phyloP scores from a whole-genome alignment of 2,888 invertebrate genomes.

The Calliphora vomitoria region DNA sequence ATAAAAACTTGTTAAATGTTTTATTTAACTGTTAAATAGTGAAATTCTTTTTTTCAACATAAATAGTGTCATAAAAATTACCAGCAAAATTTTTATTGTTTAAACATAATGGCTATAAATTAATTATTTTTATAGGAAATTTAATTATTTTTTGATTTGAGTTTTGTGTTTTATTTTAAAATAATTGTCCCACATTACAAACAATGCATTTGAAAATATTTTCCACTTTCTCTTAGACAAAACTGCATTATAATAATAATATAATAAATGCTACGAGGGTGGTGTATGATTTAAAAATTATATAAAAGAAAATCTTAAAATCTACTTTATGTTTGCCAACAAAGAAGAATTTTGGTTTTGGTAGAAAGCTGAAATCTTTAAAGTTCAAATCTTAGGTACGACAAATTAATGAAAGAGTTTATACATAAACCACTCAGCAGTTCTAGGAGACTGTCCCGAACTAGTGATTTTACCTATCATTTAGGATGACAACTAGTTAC shows the following conservation, averaged over 20 bases:
- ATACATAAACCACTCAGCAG: too few relatives aligned
- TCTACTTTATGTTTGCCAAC: too few relatives aligned
- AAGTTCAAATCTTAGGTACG: too few relatives aligned
- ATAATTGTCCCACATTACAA: background rate
- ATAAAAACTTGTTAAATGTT: constrained; percentile 4
- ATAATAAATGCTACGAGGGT: background rate
- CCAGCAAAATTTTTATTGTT: background rate
- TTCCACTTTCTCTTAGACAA: background rate
- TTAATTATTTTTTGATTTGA: background rate
- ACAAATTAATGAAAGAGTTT: too few relatives aligned
- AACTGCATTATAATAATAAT: background rate
- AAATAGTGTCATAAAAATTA: background rate
- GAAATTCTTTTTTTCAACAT: background rate
- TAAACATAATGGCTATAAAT: background rate
- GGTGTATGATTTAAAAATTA: background rate
- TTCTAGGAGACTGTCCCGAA: too few relatives aligned
- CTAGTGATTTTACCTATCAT: too few relatives aligned
- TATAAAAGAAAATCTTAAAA: too few relatives aligned
- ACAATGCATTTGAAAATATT: background rate
- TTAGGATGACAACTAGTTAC: too few relatives aligned
- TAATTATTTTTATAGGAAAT: background rate
- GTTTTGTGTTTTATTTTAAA: too few relatives aligned
- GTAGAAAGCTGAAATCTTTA: too few relatives aligned
- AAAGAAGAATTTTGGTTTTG: too few relatives aligned
- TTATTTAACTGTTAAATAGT: constrained; percentile 7